These are phyloP conservation scores for Ochlodes sylvanus DNA, from an alignment of 2,888 invertebrate species.

Conservation along the genomic window DNA sequence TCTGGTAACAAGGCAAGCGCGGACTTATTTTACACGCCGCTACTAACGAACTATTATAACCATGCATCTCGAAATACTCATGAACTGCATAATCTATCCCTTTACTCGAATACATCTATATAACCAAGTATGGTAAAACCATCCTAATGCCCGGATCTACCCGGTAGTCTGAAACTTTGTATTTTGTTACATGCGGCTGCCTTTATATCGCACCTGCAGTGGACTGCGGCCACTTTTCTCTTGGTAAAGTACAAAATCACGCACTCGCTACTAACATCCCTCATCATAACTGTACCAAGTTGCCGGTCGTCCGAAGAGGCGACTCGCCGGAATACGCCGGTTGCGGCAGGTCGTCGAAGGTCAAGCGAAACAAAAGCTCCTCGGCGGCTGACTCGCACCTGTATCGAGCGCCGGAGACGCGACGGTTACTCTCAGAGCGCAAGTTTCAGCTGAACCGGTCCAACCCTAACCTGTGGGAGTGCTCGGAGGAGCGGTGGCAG, in stretches of 20 bases:
- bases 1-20: constrained; percentile 32
- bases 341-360: constrained; percentile 66
- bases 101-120: constrained; percentile 5
- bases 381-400: constrained; percentile 75
- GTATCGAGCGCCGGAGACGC: constrained; percentile 68
- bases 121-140: constrained; percentile 19
- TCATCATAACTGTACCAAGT: constrained; percentile 75
- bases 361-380: constrained; percentile 81
- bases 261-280: constrained; percentile 84
- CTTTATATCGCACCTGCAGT: constrained; percentile 86
- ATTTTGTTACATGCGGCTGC: constrained; percentile 86
- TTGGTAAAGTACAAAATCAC: constrained; percentile 90
- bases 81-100: constrained; percentile 9
- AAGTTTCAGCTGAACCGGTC: constrained; percentile 78
- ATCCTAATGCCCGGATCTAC: constrained; percentile 22
- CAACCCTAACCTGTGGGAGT: constrained; percentile 78
- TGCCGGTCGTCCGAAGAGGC: constrained; percentile 66
- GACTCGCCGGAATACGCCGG: constrained; percentile 68
- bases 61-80: constrained; percentile 19
- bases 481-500: constrained; percentile 60
- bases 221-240: constrained; percentile 87
- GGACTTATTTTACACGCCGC: constrained; percentile 13
- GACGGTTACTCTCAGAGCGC: constrained; percentile 69
- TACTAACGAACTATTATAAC: constrained; percentile 26
- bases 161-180: constrained; percentile 72